These are phyloP conservation scores for Ornithorhynchus anatinus DNA, from an alignment of 2,113 vertebrate genomes.

Conservation along the genomic window DNA sequence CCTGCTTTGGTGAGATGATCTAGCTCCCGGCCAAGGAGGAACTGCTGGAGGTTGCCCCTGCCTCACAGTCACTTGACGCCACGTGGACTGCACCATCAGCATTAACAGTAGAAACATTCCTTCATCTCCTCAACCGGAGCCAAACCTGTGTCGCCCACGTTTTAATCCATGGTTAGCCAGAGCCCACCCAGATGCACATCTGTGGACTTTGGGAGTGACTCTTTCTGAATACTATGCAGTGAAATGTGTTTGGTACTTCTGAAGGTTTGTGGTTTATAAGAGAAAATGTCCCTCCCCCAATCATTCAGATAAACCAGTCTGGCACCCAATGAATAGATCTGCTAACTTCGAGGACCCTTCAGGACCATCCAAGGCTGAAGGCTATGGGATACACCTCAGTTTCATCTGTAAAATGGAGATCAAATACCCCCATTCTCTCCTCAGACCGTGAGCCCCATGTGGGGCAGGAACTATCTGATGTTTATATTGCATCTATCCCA, in stretches of 20 bases:
- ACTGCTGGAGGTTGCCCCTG: background rate
- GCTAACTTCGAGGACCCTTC: too few relatives aligned
- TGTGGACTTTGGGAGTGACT: background rate
- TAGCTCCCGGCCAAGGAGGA: background rate
- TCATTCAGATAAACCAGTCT: too few relatives aligned
- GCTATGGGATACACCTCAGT: too few relatives aligned
- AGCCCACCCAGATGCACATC: background rate
- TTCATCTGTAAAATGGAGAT: too few relatives aligned
- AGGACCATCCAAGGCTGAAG: too few relatives aligned
- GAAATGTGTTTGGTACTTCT: background rate
- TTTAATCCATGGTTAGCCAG: background rate
- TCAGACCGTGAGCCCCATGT: too few relatives aligned
- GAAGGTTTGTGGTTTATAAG: background rate
- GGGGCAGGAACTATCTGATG: too few relatives aligned
- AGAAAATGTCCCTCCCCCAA: background rate
- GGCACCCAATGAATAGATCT: background rate
- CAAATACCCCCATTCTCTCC: too few relatives aligned
- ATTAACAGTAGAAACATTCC: background rate
- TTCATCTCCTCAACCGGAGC: background rate
- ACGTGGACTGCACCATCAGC: background rate
- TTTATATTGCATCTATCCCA: too few relatives aligned
- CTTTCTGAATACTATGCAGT: background rate
- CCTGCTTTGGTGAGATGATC: too few relatives aligned
- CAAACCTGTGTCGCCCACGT: background rate
- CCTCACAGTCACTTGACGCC: background rate